Conservation (phyloP, 37 sponge, comb jelly and placozoan genomes). For the Cladorhizidae sp. region DNA sequence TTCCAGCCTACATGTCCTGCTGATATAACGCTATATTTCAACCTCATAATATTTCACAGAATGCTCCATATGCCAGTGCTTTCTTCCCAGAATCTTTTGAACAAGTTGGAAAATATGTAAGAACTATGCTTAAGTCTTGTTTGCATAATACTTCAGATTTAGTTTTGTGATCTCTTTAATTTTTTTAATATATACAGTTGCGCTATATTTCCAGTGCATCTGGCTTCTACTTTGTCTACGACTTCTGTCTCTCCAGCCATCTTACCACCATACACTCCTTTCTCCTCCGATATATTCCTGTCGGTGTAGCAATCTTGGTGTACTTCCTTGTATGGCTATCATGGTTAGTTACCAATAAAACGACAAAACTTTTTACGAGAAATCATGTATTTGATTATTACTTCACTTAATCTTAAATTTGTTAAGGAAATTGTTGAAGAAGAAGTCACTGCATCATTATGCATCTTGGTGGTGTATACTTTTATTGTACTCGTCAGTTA, state of each 20-base stretch:
- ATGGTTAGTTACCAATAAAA: no score
- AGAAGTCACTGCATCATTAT: slow-evolving; percentile 8
- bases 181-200: slow-evolving; percentile 25
- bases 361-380: no score
- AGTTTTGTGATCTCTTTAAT: no score
- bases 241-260: slow-evolving; percentile 73
- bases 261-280: slow-evolving; percentile 55
- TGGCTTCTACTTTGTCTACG: slow-evolving; percentile 79
- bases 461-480: slow-evolving; percentile 57
- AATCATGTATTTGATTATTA: no score
- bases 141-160: no score
- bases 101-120: slow-evolving; percentile 44
- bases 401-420: no score
- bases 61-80: slow-evolving; percentile 35
- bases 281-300: slow-evolving; percentile 63
- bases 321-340: slow-evolving; percentile 14
- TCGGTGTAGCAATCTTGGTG: slow-evolving; percentile 21
- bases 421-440: background rate
- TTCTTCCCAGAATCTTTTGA: slow-evolving; percentile 56
- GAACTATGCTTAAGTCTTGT: slow-evolving; percentile 6
- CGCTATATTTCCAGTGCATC: slow-evolving; percentile 62
- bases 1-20: background rate
- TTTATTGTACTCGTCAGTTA: slow-evolving; percentile 49
- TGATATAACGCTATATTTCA: background rate
- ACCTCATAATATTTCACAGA: slow-evolving; percentile 10